Conservation (phyloP, 2,113 vertebrate genomes). For the Larimichthys crocea region DNA sequence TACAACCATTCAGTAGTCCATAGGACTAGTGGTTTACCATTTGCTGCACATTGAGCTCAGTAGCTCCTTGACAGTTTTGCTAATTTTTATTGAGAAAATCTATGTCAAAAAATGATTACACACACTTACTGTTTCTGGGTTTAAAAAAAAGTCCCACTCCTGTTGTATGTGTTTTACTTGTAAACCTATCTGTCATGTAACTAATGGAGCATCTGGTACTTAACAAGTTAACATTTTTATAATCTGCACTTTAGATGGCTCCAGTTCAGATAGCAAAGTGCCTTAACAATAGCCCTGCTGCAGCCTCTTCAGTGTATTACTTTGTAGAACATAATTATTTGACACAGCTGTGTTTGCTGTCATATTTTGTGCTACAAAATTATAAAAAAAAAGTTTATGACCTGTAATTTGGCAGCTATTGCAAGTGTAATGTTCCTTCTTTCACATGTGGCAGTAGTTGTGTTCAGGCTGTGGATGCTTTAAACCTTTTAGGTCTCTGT, state of each 20-base stretch:
- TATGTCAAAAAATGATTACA: constrained; percentile 38
- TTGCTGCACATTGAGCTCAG: not conserved
- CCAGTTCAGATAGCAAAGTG: constrained; percentile 10
- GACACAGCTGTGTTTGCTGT: constrained; percentile 1
- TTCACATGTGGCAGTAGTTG: not conserved
- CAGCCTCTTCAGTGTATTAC: not conserved
- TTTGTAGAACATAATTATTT: constrained; percentile 7
- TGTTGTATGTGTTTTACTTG: not conserved
- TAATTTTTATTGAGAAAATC: constrained; percentile 16
- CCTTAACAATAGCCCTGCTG: constrained; percentile 16
- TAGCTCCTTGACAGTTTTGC: not conserved
- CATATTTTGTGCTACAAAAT: not conserved
- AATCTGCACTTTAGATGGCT: constrained; percentile 40
- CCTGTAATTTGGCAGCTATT: not conserved
- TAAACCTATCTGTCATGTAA: constrained; percentile 18
- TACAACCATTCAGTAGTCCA: not conserved
- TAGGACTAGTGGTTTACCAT: not conserved
- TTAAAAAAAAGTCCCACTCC: not conserved
- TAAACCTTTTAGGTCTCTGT: not conserved
- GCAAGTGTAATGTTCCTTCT: not conserved
- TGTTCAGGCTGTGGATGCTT: not conserved
- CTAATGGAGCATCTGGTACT: constrained; percentile 47
- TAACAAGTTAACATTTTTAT: constrained; percentile 41
- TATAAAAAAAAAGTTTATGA: not conserved
- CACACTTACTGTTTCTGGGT: constrained; percentile 7